Conservation (phyloP, 2,797 vertebrate genomes). For the Tenualosa ilisha region DNA sequence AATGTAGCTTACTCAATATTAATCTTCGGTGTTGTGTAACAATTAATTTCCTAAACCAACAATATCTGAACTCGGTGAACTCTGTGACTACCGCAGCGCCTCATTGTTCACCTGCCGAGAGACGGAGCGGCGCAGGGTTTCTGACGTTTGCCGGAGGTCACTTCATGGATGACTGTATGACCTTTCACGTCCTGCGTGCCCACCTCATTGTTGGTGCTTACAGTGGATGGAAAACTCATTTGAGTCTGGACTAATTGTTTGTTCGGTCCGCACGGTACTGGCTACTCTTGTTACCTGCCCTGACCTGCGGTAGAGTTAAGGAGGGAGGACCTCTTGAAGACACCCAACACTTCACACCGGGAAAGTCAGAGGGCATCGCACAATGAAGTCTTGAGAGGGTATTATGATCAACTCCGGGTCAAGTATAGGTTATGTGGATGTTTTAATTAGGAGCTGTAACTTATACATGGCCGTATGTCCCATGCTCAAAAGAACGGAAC, state of each 20-base stretch:
- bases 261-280: conserved; percentile 54
- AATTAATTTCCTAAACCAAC: conserved; percentile 2
- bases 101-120: not conserved
- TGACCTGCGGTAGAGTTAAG: conserved; percentile 65
- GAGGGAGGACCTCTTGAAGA: conserved; percentile 65
- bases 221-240: conserved; percentile 89
- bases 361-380: conserved; percentile 69
- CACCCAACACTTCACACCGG: conserved; percentile 87
- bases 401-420: conserved; percentile 83
- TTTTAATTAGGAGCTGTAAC: conserved; percentile 92
- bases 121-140: not conserved
- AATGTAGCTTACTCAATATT: not conserved
- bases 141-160: conserved; percentile 41
- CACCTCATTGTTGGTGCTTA: conserved; percentile 65
- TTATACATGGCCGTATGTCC: conserved; percentile 78
- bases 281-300: conserved; percentile 82
- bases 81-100: not conserved
- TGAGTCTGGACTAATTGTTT: conserved; percentile 83
- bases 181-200: conserved; percentile 65
- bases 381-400: conserved; percentile 75
- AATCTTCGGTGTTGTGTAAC: not conserved
- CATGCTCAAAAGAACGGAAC: conserved; percentile 57
- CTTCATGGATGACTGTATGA: conserved; percentile 45
- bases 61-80: conserved; percentile 13
- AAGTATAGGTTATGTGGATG: conserved; percentile 76